Conservation (phyloP, 1,140 invertebrate genomes). For the Eriocheir sinensis region DNA sequence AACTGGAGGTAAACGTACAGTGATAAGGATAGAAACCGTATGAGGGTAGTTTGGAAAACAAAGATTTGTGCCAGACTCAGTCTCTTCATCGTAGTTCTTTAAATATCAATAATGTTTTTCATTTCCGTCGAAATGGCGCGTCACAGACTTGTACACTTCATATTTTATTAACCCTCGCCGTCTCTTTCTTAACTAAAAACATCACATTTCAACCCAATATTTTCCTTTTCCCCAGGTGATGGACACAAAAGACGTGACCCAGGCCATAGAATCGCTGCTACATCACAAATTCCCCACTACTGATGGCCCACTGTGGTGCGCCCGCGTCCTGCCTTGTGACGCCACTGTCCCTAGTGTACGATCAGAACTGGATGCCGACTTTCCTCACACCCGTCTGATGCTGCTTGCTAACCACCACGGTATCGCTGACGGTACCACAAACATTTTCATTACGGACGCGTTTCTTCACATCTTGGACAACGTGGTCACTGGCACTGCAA, state of each 20-base stretch:
- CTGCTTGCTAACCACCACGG: conserved; percentile 48
- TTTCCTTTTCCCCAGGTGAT: conserved; percentile 11
- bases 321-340: not conserved
- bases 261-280: conserved; percentile 7
- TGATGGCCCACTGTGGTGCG: conserved; percentile 44
- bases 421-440: conserved; percentile 53
- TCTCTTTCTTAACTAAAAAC: too few species aligned
- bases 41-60: too few species aligned
- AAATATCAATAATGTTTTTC: too few species aligned
- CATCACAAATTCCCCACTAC: not conserved
- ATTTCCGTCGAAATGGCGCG: too few species aligned
- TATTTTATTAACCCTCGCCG: too few species aligned
- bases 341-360: too few species aligned
- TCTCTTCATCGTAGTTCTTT: too few species aligned
- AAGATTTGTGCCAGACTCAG: too few species aligned
- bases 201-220: too few species aligned
- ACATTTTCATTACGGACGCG: not conserved
- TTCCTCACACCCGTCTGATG: not conserved
- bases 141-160: too few species aligned
- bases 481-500: conserved; percentile 11
- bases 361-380: not conserved
- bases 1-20: too few species aligned
- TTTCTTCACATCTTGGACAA: conserved; percentile 40
- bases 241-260: not conserved
- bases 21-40: too few species aligned